Percentiles rank a stretch among this genome's conserved stretches.
Evolutionary conservation across 2,888 invertebrate genomes (phyloP).

Genomic region (Biston betularia): DNA sequence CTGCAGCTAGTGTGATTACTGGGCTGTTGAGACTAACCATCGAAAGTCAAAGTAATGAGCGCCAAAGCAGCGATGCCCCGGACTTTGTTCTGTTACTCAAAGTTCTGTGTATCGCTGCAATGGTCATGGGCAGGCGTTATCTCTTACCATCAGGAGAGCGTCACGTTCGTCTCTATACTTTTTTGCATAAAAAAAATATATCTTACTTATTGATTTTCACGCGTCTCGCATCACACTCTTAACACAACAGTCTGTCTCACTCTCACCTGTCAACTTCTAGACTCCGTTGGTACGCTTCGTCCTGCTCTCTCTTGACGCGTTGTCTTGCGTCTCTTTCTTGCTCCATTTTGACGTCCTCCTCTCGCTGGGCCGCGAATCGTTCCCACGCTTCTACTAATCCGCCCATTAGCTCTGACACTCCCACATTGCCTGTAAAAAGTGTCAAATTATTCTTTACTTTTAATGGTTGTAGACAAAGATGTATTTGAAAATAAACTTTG

Average conservation of each 20-base stretch:
- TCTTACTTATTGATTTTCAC: no score
- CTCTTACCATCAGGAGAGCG: no score
- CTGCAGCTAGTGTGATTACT: no score
- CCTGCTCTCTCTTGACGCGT: conserved; percentile 96
- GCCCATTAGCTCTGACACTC: conserved; percentile 95
- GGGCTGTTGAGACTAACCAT: no score
- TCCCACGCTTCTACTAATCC: conserved; percentile 95
- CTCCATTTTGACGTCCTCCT: conserved; percentile 93
- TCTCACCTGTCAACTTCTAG: conserved; percentile 92
- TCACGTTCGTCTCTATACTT: no score
- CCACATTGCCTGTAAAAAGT: conserved; percentile 89
- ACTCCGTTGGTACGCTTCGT: conserved; percentile 96
- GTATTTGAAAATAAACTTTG: no score
- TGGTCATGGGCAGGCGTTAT: no score
- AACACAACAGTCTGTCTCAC: not conserved
- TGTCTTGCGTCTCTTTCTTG: conserved; percentile 95
- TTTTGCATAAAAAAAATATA: no score
- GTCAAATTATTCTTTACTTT: not conserved
- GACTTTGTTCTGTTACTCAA: no score
- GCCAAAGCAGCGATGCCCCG: no score
- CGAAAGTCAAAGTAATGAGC: no score
- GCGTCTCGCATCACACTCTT: not conserved
- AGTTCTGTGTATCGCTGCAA: no score
- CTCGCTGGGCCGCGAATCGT: conserved; percentile 92
- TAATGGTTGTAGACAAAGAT: not conserved